A percentile compares a stretch with the other conserved stretches of the same genome.
Conservation (phyloP, 2,797 vertebrate species). For the Benthosema pterotum region DNA sequence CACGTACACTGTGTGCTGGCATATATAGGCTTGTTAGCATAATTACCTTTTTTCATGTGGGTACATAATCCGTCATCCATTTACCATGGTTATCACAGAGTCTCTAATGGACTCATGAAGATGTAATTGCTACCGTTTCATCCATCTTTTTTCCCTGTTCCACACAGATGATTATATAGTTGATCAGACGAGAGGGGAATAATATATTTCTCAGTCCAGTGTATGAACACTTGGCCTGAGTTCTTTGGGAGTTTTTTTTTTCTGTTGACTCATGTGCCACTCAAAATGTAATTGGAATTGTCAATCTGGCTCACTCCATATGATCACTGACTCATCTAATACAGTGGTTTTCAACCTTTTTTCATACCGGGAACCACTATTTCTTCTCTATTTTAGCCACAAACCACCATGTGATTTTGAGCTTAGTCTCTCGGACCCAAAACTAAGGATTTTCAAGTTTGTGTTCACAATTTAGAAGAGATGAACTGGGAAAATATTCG, state of each 20-base stretch:
- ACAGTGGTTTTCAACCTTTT: too few species aligned
- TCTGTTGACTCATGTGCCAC: neutral
- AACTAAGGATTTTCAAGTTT: too few species aligned
- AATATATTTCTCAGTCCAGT: conserved; percentile 27
- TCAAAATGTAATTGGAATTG: conserved; percentile 8
- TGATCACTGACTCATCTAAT: too few species aligned
- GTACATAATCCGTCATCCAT: conserved; percentile 61
- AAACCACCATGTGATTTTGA: too few species aligned
- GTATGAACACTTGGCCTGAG: conserved; percentile 12
- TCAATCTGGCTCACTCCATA: neutral
- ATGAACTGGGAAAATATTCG: too few species aligned
- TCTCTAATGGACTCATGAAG: conserved; percentile 58
- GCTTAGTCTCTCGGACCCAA: too few species aligned
- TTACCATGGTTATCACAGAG: conserved; percentile 61
- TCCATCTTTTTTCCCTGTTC: conserved; percentile 55
- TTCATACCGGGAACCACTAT: too few species aligned
- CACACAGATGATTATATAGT: conserved; percentile 39
- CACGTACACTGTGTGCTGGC: conserved; percentile 35
- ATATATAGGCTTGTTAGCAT: conserved; percentile 50
- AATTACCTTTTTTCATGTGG: conserved; percentile 61
- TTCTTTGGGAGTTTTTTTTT: neutral
- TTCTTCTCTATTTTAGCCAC: too few species aligned
- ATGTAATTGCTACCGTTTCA: conserved; percentile 68
- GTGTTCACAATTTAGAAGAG: too few species aligned
- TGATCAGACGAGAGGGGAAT: conserved; percentile 47